Evolutionary conservation across 1,140 invertebrate genomes (phyloP), one percentile per base, ranked within the genome.

Genomic region (Sycophila sp.): DNA sequence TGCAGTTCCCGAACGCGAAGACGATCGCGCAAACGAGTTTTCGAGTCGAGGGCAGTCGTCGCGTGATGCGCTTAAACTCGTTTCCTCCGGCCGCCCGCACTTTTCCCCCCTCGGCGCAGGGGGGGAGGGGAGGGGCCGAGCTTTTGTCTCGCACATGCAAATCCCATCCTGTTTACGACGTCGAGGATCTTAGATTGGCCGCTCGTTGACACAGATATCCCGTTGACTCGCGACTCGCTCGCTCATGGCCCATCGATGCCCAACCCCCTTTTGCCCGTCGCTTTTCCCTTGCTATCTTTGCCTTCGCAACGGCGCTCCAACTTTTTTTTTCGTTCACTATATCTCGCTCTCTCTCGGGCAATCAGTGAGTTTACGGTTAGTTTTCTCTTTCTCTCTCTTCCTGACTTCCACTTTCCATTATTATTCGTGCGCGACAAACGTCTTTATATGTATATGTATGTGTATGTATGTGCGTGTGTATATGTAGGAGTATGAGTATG

Each of bases 11-110:
- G 36, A 32, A 55, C n/a, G 30, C 42, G 30, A 3, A 36, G 4
- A 30, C 6, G 8, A 55, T 58, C 40, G 56, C 42, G 56, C 58
- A 67, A 67, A 67, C 65, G 40, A 67, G 65, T 67, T 58, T 59
- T 49, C 62, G 47, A 26, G 45, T 53, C 11, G 63, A 55, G 51
- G 28, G 22, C 36, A 13, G 40, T 42, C 59, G 34, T 19, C 30
- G 19, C 55, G 53, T 45, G 56, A 51, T 38, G 45, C 45, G n/a
- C n/a, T n/a, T n/a, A 69, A 69, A 69, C 66, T 69, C 66, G 66
- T 69, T 69, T 69, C 66, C 60, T 56, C 66, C 66, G 47, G 55
- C 66, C 66, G 47, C 66, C 66, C 66, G 66, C 66, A 59, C 65
- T 67, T 59, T 49, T 55, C 51, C 53, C 65, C 53, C 47, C 32